phyloP scores from a whole-genome alignment of 2,888 invertebrate genomes.

The Agonopterix subpropinquella region DNA sequence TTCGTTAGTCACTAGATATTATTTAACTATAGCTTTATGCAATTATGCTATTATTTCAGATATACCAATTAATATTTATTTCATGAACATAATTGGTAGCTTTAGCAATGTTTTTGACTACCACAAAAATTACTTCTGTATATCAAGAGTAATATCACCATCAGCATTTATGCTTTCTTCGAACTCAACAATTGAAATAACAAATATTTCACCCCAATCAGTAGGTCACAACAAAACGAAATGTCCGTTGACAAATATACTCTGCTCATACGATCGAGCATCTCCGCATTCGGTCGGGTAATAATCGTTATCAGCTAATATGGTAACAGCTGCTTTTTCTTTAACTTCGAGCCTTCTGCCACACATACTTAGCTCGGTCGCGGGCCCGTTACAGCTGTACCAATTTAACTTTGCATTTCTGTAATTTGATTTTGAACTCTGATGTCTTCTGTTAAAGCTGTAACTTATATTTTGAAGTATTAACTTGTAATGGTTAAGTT shows the following conservation, averaged over 20 bases:
- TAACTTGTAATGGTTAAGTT: constrained; percentile 12
- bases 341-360: constrained; percentile 28
- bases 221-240: background rate
- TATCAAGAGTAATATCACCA: too few relatives aligned
- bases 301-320: constrained; percentile 55
- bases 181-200: too few relatives aligned
- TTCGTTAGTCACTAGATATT: too few relatives aligned
- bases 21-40: too few relatives aligned
- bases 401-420: constrained; percentile 6
- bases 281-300: constrained; percentile 34
- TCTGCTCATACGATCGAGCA: constrained; percentile 5
- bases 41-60: too few relatives aligned
- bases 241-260: constrained; percentile 8
- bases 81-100: too few relatives aligned
- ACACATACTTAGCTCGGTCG: constrained; percentile 48
- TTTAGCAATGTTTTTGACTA: too few relatives aligned
- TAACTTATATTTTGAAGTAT: constrained; percentile 6
- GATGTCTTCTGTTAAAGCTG: background rate
- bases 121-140: too few relatives aligned
- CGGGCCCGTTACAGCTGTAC: constrained; percentile 40
- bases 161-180: too few relatives aligned
- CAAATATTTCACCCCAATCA: background rate
- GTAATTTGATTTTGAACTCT: background rate
- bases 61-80: too few relatives aligned
- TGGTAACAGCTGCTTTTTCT: constrained; percentile 50